phyloP scores from a whole-genome alignment of 1,140 invertebrate species.

The Drosophila rhopaloa region DNA sequence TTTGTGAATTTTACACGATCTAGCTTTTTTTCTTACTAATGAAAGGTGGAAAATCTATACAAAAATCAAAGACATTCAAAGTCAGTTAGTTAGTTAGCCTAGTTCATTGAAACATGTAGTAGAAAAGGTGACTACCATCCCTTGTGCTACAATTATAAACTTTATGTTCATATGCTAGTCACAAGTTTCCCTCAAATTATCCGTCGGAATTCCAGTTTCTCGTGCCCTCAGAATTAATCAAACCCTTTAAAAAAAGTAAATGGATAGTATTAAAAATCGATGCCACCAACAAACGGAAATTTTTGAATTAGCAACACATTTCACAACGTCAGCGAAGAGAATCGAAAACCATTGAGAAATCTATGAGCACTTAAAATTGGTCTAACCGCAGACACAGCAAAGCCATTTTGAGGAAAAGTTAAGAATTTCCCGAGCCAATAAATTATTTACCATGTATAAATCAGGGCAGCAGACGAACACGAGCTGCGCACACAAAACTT shows the following conservation, averaged over 20 bases:
- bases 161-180: no score
- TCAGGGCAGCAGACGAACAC: constrained; percentile 35
- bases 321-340: background rate
- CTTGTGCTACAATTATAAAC: no score
- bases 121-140: no score
- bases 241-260: background rate
- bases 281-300: background rate
- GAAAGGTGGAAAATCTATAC: no score
- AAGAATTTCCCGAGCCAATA: constrained; percentile 45
- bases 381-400: constrained; percentile 25
- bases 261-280: background rate
- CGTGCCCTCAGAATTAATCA: background rate
- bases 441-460: constrained; percentile 74
- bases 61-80: no score
- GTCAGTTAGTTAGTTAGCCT: no score
- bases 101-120: no score
- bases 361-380: constrained; percentile 24
- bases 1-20: no score
- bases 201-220: no score
- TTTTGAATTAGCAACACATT: constrained; percentile 1
- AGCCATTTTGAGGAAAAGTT: constrained; percentile 31
- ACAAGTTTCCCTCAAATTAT: no score
- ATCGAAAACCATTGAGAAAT: constrained; percentile 2
- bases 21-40: no score
- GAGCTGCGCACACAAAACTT: constrained; percentile 45